Percentiles rank a stretch among this genome's conserved stretches.
These are phyloP conservation scores for Phania funesta DNA, from an alignment of 2,888 invertebrate genomes.

Conservation along the genomic window DNA sequence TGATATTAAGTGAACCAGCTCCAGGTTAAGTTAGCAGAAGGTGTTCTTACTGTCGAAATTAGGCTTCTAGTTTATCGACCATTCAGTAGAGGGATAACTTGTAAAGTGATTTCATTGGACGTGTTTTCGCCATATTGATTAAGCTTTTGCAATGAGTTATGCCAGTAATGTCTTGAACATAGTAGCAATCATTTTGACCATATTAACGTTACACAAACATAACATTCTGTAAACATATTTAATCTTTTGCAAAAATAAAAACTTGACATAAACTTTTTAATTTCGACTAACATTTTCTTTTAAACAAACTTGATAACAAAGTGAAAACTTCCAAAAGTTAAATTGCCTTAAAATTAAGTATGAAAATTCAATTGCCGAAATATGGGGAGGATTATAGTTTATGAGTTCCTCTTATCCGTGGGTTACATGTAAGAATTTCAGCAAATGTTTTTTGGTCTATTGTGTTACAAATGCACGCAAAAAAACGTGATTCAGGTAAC, in stretches of 20 bases:
- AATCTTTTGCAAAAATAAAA: not conserved
- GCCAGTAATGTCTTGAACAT: too few relatives aligned
- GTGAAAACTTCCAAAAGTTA: conserved; percentile 45
- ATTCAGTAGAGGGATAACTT: too few relatives aligned
- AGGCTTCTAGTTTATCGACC: too few relatives aligned
- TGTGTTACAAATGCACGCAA: too few relatives aligned
- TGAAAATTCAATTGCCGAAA: conserved; percentile 11
- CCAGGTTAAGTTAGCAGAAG: too few relatives aligned
- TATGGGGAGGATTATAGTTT: not conserved
- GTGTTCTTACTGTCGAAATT: too few relatives aligned
- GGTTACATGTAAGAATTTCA: not conserved
- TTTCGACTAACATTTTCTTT: not conserved
- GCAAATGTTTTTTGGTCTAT: not conserved
- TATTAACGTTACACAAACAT: not conserved
- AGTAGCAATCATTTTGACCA: not conserved
- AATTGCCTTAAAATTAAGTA: conserved; percentile 52
- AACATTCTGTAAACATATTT: not conserved
- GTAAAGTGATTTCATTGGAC: too few relatives aligned
- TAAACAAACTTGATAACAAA: conserved; percentile 4
- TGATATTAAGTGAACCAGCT: too few relatives aligned
- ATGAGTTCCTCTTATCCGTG: not conserved
- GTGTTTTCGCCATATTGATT: too few relatives aligned
- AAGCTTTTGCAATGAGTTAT: too few relatives aligned
- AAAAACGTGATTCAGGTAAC: too few relatives aligned
- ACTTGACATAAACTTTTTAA: not conserved